Evolutionary conservation across 1,140 invertebrate genomes (phyloP), one percentile per base, ranked within the genome.

Genomic region (Triops cancriformis): DNA sequence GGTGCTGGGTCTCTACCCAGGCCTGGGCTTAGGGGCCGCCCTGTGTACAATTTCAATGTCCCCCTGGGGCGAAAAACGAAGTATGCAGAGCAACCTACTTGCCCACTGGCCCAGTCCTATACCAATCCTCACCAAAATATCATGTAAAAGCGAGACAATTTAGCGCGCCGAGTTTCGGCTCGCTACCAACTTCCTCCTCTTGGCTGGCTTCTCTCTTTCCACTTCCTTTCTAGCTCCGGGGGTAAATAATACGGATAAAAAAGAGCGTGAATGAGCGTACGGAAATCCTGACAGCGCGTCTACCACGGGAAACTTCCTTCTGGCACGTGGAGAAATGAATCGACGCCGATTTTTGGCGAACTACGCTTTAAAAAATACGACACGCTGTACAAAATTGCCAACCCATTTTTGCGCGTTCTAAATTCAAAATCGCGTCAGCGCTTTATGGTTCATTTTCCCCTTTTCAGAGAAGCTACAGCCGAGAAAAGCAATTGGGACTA

Each of bases 31-130:
- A 64, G 51, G 51, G 51, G 51, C 51, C 51, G 51, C 51, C 51
- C 51, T 64, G 51, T 64, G 51, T 64, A 14, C 51, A 64, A 64
- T 64, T 64, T 64, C 51, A 64, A 64, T 64, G 51, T 64, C 51
- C 18, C n/a, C 51, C 51, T 23, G 14, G 9, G 51, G 51, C 51
- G 14, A 64, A 64, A 64, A 64, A 37, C 31, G 2, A 18, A 64
- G 51, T 64, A 64, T 64, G 51, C 51, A 64, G 51, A 64, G 51
- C 51, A 64, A 64, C 51, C 51, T 64, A 64, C 51, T 64, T 64
- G 51, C 51, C 51, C 51, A 64, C 51, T 64, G 51, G 51, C 51
- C 51, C 51, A 64, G 51, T 64, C 51, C 51, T 64, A 7, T 37
- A 64, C 51, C 51, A 23, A 9, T 64, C 51, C 51, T 64, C 2